Base-by-base conservation (phyloP, 1,140 invertebrate genomes). In the Drosophila mayri region DNA sequence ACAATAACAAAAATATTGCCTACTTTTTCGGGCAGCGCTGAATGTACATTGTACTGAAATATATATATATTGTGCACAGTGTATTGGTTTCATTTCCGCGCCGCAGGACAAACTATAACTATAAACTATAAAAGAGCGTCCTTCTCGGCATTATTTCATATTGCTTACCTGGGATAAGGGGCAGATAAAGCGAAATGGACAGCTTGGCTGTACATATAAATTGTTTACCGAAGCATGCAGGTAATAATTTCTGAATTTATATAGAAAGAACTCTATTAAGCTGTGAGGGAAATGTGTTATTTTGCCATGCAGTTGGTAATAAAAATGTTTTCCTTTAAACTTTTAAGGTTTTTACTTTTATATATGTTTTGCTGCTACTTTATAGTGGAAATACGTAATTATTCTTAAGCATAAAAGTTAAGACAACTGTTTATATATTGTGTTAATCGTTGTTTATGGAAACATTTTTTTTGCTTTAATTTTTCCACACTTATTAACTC, bases 1-100 rank as follows among this genome's bases (percentile, higher is more conserved):
- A 76, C 72, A 76, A 65, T 52, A 76, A 57, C 73, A 62, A 76
- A 76, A 76, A 72, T 71, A 72, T 72, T 72, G 67, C 70, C 70
- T 41, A 72, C 54, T 57, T 61, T 52, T 57, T 62, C 28, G 49
- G 47, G 11, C 32, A 35, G 12, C 43, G 22, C 25, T 28, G 6
- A 10, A 46, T 12, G 49, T 50, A 63, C 32, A 60, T 55, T 40
- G 38, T 38, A 16, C 14, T 3, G 6, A 16, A 37, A 37, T 11
- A 30, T 30, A 30, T 30, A 10, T 22, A 37, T 9, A 37, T 11
- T 38, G 59, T 68, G 41, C 38, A 49, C 50, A 43, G 47, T 66
- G 76, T 79, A 63, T 79, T 67, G 58, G 54, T 47, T 47, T 52
- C 43, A 66, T 67, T 79, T 79, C 61, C 57, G 68, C 50, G 40